Percentiles rank a stretch among this genome's conserved stretches.
Evolutionary conservation across 1,140 invertebrate species (phyloP).

Genomic region (Drosophila yakuba): DNA sequence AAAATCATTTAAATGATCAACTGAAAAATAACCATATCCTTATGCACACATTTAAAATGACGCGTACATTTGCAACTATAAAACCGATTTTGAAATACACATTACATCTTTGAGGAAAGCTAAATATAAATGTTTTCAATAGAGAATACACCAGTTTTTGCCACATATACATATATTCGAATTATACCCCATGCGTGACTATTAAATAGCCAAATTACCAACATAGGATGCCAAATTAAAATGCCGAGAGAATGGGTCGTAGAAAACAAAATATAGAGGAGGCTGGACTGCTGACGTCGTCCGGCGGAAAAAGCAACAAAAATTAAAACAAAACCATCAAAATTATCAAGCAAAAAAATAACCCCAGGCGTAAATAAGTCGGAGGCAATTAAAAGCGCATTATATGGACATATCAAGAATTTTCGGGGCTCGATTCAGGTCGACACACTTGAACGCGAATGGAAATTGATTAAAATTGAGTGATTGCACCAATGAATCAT

Average conservation of each 20-base stretch:
- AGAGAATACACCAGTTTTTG: too few species aligned
- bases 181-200: neutral
- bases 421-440: slow-evolving; percentile 2
- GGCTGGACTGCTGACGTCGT: slow-evolving; percentile 44
- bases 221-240: neutral
- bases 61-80: too few species aligned
- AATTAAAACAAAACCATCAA: slow-evolving; percentile 60
- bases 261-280: slow-evolving; percentile 15
- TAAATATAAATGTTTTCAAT: too few species aligned
- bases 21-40: too few species aligned
- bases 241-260: neutral
- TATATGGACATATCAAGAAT: slow-evolving; percentile 22
- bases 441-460: neutral
- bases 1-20: too few species aligned
- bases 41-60: too few species aligned
- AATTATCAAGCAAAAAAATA: slow-evolving; percentile 22
- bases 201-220: slow-evolving; percentile 1
- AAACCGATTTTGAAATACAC: too few species aligned
- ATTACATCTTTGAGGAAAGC: too few species aligned
- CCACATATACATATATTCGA: neutral
- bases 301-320: slow-evolving; percentile 13
- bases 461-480: slow-evolving; percentile 13
- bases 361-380: slow-evolving; percentile 15
- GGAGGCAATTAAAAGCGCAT: slow-evolving; percentile 46
- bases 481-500: slow-evolving; percentile 10